Base-by-base conservation (phyloP, 2,797 vertebrate genomes). In the Malurus leucopterus region DNA sequence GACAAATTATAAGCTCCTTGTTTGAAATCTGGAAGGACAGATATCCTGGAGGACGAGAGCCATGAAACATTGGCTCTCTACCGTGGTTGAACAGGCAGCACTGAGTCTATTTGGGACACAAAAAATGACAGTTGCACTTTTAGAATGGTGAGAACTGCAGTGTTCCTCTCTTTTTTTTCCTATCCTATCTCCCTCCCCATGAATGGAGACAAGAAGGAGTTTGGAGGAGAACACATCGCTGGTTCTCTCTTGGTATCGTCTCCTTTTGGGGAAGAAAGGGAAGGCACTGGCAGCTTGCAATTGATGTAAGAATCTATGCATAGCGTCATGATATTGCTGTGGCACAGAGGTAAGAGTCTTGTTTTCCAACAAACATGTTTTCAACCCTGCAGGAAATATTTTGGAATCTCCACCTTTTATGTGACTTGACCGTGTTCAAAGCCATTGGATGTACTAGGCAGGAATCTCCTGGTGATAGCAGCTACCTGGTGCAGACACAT, bases 41-140 rank as follows among this genome's bases (percentile, higher is more conserved):
- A 44, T 6, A 38, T 13, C 24, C 38, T 2, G 3, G 17, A 43
- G 32, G 16, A 21, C 0, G 1, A 62, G 7, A 75, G 12, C 19
- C 8, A 6, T 50, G 36, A 50, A 81, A 27, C 6, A 3, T 1
- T 62, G 41, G 8, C 24, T 61, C 7, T 49, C 24, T 38, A 29
- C 8, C 12, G 19, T 5, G 3, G 29, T 65, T 51, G 11, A 77
- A 65, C 6, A 64, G 43, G 24, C 51, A 57, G 21, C 15, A 32
- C 19, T 2, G 22, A 49, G 10, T 32, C n/a, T 12, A 5, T 63
- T 27, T 84, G 50, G 38, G 38, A 55, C 6, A 6, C 15, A 68
- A 55, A 82, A 73, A 55, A 18, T 26, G 23, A 14, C n/a, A 59
- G 10, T 13, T 47, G 34, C 15, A 12, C 20, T 55, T 67, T 84